phyloP scores from a whole-genome alignment of 2,113 vertebrate genomes.

The Microtus oregoni region DNA sequence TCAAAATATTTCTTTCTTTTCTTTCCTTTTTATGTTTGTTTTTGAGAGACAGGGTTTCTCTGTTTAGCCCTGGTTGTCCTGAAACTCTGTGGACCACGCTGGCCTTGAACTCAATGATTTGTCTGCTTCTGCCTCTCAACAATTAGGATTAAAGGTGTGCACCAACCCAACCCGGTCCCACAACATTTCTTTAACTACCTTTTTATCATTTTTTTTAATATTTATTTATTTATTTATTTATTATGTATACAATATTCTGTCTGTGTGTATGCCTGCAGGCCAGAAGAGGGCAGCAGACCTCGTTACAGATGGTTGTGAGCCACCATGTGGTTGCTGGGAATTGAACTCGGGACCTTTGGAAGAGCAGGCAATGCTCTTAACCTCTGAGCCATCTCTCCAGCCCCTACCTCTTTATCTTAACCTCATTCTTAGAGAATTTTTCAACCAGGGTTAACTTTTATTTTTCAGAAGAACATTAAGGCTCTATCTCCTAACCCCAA shows the following conservation, averaged over 20 bases:
- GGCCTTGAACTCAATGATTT: neutral
- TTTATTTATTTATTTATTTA: no score
- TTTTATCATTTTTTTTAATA: no score
- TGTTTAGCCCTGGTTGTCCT: neutral
- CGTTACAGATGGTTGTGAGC: no score
- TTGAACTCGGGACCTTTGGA: no score
- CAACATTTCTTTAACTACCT: neutral
- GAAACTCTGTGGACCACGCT: neutral
- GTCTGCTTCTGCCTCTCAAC: neutral
- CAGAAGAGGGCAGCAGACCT: no score
- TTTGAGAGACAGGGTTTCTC: neutral
- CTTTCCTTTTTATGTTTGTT: neutral
- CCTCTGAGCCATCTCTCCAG: no score
- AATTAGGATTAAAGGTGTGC: neutral
- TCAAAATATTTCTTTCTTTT: neutral
- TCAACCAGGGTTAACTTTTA: constrained; percentile 48
- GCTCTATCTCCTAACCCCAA: constrained; percentile 30
- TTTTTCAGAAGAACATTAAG: constrained; percentile 25
- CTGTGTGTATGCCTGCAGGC: no score
- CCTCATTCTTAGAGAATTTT: constrained; percentile 46
- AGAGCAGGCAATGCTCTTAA: no score
- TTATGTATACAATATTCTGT: no score
- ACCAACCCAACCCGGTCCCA: neutral
- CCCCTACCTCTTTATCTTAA: constrained; percentile 33
- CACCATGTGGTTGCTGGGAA: no score